A percentile compares a stretch with the other conserved stretches of the same genome.
These are phyloP conservation scores for Myiopsitta monachus DNA, from an alignment of 2,113 vertebrate species.

Conservation along the genomic window DNA sequence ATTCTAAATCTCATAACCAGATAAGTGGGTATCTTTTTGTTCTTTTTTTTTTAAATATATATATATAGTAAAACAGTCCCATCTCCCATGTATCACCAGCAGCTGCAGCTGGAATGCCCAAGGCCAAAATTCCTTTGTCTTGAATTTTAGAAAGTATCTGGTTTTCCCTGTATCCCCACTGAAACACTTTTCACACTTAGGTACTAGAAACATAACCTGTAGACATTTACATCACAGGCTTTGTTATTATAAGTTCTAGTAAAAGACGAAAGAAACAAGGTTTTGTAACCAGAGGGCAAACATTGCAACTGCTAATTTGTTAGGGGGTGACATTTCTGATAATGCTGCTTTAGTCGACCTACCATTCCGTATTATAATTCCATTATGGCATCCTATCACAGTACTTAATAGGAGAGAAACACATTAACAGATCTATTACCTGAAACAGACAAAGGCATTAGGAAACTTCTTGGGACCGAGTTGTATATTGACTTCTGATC, in stretches of 20 bases:
- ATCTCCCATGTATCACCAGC: neutral
- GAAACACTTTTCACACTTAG: slow-evolving; percentile 32
- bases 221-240: slow-evolving; percentile 38
- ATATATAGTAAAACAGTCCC: neutral
- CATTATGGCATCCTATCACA: slow-evolving; percentile 15
- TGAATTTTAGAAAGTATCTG: slow-evolving; percentile 23
- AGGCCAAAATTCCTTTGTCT: slow-evolving; percentile 64
- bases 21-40: neutral
- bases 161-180: neutral
- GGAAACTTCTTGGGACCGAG: slow-evolving; percentile 33
- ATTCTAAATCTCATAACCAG: neutral
- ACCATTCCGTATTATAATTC: slow-evolving; percentile 62
- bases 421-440: slow-evolving; percentile 49
- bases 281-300: slow-evolving; percentile 65
- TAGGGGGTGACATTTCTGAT: slow-evolving; percentile 66
- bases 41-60: neutral
- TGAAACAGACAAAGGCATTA: slow-evolving; percentile 56
- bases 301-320: slow-evolving; percentile 60
- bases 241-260: slow-evolving; percentile 64
- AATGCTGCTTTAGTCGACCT: slow-evolving; percentile 36
- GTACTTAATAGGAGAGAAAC: slow-evolving; percentile 40
- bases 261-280: slow-evolving; percentile 65
- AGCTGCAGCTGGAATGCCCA: slow-evolving; percentile 53
- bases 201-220: slow-evolving; percentile 53
- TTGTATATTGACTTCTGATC: slow-evolving; percentile 62